Conservation (phyloP, 2,113 vertebrate species). For the Sturnira hondurensis region DNA sequence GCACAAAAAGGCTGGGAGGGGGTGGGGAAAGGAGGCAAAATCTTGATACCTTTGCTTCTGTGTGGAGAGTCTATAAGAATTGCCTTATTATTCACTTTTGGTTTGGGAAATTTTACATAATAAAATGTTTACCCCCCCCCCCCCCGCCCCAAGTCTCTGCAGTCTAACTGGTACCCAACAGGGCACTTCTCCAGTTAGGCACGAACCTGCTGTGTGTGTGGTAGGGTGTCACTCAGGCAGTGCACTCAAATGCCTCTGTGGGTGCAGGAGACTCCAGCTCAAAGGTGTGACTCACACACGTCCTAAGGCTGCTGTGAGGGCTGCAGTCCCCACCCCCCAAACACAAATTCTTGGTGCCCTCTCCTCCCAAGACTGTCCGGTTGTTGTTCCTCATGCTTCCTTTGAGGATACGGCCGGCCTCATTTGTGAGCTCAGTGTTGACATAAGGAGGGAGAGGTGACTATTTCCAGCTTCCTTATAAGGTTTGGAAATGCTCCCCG, state of each 20-base stretch:
- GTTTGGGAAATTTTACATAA: background rate
- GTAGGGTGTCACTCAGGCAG: background rate
- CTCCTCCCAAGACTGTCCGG: background rate
- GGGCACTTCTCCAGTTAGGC: background rate
- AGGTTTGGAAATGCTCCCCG: conserved; percentile 10
- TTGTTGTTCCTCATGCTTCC: background rate
- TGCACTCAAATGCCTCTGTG: background rate
- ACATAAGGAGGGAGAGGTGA: background rate
- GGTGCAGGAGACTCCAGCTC: background rate
- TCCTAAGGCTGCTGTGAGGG: background rate
- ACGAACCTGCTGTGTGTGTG: background rate
- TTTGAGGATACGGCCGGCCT: background rate
- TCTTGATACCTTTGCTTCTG: background rate
- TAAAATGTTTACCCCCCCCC: background rate
- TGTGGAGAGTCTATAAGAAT: background rate
- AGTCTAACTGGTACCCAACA: background rate
- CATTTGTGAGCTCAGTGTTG: conserved; percentile 5
- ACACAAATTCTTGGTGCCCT: background rate
- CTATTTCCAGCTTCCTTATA: conserved; percentile 46
- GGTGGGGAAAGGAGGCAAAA: background rate
- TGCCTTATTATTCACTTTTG: background rate
- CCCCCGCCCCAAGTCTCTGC: background rate
- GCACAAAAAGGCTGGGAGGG: background rate
- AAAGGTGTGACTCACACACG: background rate
- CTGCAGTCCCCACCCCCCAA: background rate